Evolutionary conservation across 2,888 invertebrate genomes (phyloP), one percentile per base, ranked within the genome.

Genomic region (Calephelis perditalis): DNA sequence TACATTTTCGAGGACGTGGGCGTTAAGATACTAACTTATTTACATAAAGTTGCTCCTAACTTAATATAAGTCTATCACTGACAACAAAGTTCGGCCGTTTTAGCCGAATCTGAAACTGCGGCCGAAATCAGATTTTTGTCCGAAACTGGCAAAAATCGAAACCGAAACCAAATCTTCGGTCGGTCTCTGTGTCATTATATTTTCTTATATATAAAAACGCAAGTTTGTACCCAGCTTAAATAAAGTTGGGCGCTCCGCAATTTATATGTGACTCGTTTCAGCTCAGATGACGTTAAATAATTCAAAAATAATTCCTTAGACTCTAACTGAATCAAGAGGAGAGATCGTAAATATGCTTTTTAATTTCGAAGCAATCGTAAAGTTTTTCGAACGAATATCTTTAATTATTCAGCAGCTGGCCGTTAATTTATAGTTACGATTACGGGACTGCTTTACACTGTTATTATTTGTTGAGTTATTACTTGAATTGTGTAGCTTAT

Each of bases 321-420:
- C 58, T 63, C 35, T 59, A 56, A 59, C 45, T 57, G 61, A 65
- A 63, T 61, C 57, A 61, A 61, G 52, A 55, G 56, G n/a, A n/a
- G 62, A 56, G 57, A 58, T 60, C 64, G 59, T 64, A 66, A 66
- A 66, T 63, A 64, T 62, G 58, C 60, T 64, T 65, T 64, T 64
- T 62, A 66, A 62, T 61, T 64, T 62, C 62, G 37, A 60, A 49
- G 49, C 49, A 49, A 49, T 49, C 49, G 26, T 49, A 49, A 49
- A 49, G 49, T 49, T 49, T 40, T 40, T 15, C 10, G 49, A 49
- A 49, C 26, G 49, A 49, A 49, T 40, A 40, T 10, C 26, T 49
- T 49, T 49, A 49, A 49, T 49, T 49, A 49, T 49, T 49, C 49
- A 49, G 15, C 49, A 10, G 15, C 26, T 26, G 12, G 15, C 49